Conservation (phyloP, 2,797 vertebrate genomes). For the Lacerta bilineata region DNA sequence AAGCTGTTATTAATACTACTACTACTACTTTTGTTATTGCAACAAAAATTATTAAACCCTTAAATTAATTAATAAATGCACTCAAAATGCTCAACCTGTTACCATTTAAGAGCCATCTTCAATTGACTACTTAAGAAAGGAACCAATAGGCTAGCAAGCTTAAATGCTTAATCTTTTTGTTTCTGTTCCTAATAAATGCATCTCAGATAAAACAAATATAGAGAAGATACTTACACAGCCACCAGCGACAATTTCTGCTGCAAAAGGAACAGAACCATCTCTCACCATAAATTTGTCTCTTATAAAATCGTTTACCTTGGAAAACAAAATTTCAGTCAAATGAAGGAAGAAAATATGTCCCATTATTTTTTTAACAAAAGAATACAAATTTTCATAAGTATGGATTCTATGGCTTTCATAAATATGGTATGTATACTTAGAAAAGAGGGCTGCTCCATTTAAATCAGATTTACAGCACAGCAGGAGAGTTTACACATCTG, state of each 20-base stretch:
- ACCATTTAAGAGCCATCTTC: conserved; percentile 42
- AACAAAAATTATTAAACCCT: conserved; percentile 48
- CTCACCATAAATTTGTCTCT: conserved; percentile 85
- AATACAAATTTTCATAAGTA: conserved; percentile 25
- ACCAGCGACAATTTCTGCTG: conserved; percentile 87
- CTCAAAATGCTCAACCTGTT: conserved; percentile 72
- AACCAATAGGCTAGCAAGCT: conserved; percentile 62
- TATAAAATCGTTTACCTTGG: conserved; percentile 92
- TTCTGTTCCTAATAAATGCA: conserved; percentile 1
- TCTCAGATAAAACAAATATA: conserved; percentile 43
- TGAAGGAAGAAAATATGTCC: conserved; percentile 1
- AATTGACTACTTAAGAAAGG: conserved; percentile 69
- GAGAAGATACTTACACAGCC: conserved; percentile 86
- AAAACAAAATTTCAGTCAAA: conserved; percentile 54
- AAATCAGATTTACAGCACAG: conserved; percentile 12
- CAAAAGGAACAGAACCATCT: conserved; percentile 85
- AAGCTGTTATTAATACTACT: too few species aligned
- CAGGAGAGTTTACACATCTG: neutral
- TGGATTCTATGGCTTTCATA: conserved; percentile 16
- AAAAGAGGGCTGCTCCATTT: neutral
- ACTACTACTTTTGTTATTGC: neutral
- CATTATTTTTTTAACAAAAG: neutral
- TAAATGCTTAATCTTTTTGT: conserved; percentile 67
- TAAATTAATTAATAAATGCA: conserved; percentile 42
- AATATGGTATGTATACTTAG: neutral